Conservation (phyloP, 2,797 vertebrate species). For the Tragopan temminckii region DNA sequence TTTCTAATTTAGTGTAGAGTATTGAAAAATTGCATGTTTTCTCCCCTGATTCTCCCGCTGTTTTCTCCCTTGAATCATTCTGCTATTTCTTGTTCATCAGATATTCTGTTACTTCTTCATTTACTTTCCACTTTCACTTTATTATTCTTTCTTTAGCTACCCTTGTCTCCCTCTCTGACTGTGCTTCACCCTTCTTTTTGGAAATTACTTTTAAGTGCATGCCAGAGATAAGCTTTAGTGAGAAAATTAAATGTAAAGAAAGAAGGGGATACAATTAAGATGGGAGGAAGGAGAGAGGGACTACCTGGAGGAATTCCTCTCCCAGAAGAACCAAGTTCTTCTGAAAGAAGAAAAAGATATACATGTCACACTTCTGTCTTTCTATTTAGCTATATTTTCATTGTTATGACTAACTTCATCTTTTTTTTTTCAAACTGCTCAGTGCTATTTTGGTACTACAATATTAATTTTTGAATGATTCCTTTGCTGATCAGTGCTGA, state of each 20-base stretch:
- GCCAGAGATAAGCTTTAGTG: neutral
- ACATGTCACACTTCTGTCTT: neutral
- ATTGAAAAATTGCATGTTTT: neutral
- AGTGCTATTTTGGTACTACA: neutral
- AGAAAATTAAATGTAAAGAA: neutral
- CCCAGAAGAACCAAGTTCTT: neutral
- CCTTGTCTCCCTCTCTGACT: neutral
- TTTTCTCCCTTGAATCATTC: neutral
- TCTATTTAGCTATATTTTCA: neutral
- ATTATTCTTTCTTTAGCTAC: neutral
- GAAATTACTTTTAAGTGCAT: neutral
- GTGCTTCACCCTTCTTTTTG: neutral
- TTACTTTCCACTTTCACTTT: neutral
- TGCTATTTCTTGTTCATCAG: neutral
- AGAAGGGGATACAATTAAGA: neutral
- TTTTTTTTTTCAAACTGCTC: neutral
- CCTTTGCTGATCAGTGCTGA: neutral
- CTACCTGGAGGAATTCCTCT: neutral
- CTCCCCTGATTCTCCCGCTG: neutral
- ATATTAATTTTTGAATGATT: neutral
- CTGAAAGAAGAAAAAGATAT: neutral
- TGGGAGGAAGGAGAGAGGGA: neutral
- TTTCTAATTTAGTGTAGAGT: neutral
- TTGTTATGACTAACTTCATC: neutral
- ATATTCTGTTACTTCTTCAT: neutral